phyloP scores from a whole-genome alignment of 2,113 vertebrate species.

The Plectropomus leopardus region DNA sequence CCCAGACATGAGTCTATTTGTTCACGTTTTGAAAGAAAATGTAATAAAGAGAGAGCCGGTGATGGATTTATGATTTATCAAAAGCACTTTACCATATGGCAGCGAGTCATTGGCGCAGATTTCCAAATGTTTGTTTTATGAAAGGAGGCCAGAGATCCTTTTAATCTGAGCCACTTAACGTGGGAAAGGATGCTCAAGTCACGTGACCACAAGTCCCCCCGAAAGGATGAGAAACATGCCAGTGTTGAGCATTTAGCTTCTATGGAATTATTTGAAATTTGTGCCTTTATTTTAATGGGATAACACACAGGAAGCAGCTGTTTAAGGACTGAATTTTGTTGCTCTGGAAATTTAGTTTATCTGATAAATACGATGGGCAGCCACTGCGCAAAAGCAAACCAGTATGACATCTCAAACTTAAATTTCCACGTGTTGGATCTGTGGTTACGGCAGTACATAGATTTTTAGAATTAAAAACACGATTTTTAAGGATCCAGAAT shows the following conservation, averaged over 20 bases:
- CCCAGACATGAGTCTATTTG: constrained; percentile 83
- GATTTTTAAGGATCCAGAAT: background rate
- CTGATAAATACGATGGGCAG: background rate
- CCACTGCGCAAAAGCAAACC: constrained; percentile 44
- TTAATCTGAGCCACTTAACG: constrained; percentile 75
- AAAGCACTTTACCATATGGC: constrained; percentile 90
- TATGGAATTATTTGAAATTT: background rate
- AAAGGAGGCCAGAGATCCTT: constrained; percentile 75
- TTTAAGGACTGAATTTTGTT: background rate
- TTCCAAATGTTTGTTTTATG: constrained; percentile 89
- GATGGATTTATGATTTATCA: constrained; percentile 89
- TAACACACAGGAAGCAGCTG: background rate
- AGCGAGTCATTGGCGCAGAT: constrained; percentile 81
- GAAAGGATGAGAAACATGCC: constrained; percentile 2
- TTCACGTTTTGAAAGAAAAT: constrained; percentile 87
- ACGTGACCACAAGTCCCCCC: constrained; percentile 70
- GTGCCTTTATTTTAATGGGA: background rate
- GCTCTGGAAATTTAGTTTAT: background rate
- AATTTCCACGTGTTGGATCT: background rate
- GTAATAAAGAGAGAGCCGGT: constrained; percentile 86
- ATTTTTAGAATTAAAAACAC: background rate
- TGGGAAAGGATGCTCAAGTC: constrained; percentile 79
- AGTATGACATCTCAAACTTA: background rate
- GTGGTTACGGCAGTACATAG: background rate
- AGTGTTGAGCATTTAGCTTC: constrained; percentile 22